phyloP scores from a whole-genome alignment of 2,888 invertebrate species.

The Polietes domitor region DNA sequence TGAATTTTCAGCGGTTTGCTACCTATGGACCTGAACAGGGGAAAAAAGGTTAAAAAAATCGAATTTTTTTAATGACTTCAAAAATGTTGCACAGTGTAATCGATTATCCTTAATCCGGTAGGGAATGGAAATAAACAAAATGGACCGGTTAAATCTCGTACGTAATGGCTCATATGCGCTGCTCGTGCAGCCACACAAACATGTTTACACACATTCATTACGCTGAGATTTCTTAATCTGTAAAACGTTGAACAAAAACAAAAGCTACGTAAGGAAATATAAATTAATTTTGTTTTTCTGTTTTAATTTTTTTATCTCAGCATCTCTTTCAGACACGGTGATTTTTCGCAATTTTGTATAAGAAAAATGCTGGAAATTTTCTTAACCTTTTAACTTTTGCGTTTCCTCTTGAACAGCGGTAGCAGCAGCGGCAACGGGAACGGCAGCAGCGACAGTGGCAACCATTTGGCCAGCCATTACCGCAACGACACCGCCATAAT shows the following conservation, averaged over 20 bases:
- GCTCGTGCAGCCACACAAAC: neutral
- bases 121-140: too few relatives aligned
- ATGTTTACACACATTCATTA: conserved; percentile 7
- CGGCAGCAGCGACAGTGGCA: conserved; percentile 2
- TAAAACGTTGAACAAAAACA: conserved; percentile 47
- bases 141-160: too few relatives aligned
- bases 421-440: neutral
- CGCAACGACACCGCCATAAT: conserved; percentile 22
- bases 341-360: conserved; percentile 37
- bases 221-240: conserved; percentile 62
- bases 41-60: too few relatives aligned
- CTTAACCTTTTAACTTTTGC: conserved; percentile 61
- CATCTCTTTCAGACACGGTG: neutral
- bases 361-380: conserved; percentile 28
- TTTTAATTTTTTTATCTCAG: conserved; percentile 9
- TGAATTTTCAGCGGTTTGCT: too few relatives aligned
- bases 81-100: too few relatives aligned
- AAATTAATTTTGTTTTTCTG: conserved; percentile 47
- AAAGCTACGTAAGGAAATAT: conserved; percentile 46
- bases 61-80: too few relatives aligned
- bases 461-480: conserved; percentile 29
- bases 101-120: too few relatives aligned
- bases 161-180: neutral
- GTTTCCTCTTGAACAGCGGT: conserved; percentile 7
- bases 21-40: too few relatives aligned